Percentiles rank a stretch among this genome's conserved stretches.
Conservation (phyloP, 1,140 invertebrate genomes). For the Drosophila oshimai region DNA sequence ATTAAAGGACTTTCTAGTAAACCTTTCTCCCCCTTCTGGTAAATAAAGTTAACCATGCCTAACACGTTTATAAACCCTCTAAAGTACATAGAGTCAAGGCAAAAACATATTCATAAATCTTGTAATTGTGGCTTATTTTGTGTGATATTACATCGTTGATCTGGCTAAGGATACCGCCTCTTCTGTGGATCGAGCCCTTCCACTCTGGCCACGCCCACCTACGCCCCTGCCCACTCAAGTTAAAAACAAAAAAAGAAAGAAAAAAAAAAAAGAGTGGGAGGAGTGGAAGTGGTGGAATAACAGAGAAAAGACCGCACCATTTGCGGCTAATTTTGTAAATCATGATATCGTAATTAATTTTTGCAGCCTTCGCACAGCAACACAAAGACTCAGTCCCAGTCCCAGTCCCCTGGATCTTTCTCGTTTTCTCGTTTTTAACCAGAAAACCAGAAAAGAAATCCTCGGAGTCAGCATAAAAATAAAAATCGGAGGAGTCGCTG, state of each 20-base stretch:
- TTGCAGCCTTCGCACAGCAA: conserved; percentile 57
- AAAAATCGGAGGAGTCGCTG: conserved; percentile 1
- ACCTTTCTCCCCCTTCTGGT: too few species aligned
- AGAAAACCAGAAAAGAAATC: too few species aligned
- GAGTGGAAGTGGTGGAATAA: neutral
- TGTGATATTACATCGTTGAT: conserved; percentile 5
- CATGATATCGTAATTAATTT: conserved; percentile 81
- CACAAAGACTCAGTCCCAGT: neutral
- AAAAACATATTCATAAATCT: too few species aligned
- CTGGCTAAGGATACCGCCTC: conserved; percentile 5
- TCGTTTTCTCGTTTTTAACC: conserved; percentile 36
- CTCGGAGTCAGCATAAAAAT: conserved; percentile 33
- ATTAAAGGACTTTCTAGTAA: too few species aligned
- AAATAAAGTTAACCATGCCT: too few species aligned
- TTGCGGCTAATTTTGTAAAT: conserved; percentile 81
- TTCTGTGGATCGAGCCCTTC: neutral
- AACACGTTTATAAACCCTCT: too few species aligned
- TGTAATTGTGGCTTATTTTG: neutral
- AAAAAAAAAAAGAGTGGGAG: neutral
- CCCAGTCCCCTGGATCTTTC: neutral
- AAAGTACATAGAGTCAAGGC: too few species aligned
- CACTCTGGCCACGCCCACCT: conserved; percentile 1
- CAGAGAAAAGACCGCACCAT: conserved; percentile 61
- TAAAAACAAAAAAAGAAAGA: too few species aligned
- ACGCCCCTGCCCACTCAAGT: conserved; percentile 4